A percentile compares a stretch with the other conserved stretches of the same genome.
phyloP scores from a whole-genome alignment of 1,140 invertebrate species.

The Trachymyrmex cornetzi region DNA sequence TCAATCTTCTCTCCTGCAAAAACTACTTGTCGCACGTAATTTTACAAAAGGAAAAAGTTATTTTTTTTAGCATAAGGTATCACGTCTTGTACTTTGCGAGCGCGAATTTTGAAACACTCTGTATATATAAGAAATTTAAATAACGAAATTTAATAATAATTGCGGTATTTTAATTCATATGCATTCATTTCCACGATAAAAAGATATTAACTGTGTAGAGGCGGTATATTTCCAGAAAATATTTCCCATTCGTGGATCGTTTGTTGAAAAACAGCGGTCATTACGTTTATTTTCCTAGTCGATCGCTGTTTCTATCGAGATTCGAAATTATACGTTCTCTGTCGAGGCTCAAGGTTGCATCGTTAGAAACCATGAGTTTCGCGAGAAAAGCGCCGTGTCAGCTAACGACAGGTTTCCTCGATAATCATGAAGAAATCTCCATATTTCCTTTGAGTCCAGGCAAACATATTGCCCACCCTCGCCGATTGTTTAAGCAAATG shows the following conservation, averaged over 20 bases:
- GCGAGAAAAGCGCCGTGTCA: conserved; percentile 27
- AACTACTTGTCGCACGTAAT: no score
- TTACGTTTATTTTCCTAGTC: conserved; percentile 41
- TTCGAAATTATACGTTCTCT: conserved; percentile 51
- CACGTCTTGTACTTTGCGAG: no score
- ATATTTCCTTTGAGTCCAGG: conserved; percentile 16
- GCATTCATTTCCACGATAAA: neutral
- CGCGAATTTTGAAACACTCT: no score
- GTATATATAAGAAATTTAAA: neutral
- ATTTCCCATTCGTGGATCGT: neutral
- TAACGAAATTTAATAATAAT: neutral
- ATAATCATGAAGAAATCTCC: neutral
- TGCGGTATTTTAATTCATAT: neutral
- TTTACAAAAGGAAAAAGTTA: no score
- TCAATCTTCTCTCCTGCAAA: no score
- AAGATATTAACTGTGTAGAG: neutral
- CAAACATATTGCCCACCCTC: conserved; percentile 31
- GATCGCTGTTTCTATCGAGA: conserved; percentile 27
- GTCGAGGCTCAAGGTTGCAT: neutral
- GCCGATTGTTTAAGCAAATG: conserved; percentile 8
- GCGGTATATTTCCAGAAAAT: neutral
- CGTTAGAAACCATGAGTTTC: conserved; percentile 11
- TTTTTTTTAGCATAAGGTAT: no score
- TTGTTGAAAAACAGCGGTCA: conserved; percentile 22
- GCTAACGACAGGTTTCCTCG: conserved; percentile 23